Base-by-base conservation (phyloP, 2,113 vertebrate species). In the Gopherus evgoodei region DNA sequence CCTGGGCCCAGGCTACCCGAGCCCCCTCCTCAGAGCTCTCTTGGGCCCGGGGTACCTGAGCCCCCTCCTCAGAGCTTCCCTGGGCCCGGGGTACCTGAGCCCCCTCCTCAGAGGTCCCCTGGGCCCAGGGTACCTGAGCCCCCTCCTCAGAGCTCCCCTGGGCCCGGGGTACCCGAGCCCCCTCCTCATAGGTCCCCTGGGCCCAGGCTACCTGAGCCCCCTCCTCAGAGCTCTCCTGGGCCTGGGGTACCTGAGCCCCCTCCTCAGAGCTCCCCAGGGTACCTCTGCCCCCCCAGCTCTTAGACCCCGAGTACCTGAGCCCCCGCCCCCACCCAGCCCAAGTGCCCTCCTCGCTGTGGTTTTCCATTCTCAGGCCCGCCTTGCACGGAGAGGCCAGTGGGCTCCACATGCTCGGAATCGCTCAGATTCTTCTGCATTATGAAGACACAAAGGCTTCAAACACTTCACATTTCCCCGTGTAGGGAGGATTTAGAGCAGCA, bases 321-420 rank as follows among this genome's bases (percentile, higher is more conserved):
- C 79, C 27, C 44, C 42, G 38, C 38, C 44, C 53, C 50, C 83
- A 52, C 29, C 42, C 75, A 14, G 75, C 12, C 78, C 78, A 47
- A 27, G n/a, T 14, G 4, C 7, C 25, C 75, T 53, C 59, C 75
- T 21, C 13, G 8, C 35, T 69, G 17, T 69, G 65, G 35, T 69
- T 69, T 69, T 69, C 65, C 65, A n/a, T 69, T 3, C 1, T 4
- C 2, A 11, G 6, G 88, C 53, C 42, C 65, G 29, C 75, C 65
- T 83, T 83, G 3, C 53, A 22, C 59, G 19, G 29, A 56, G 88
- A 87, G 81, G 92, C 90, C 44, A 65, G 90, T 35, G 90, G 91
- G 89, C 93, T 38, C 92, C 13, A 53, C 90, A 75, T 92, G 90
- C 94, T 93, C 83, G 6, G 19, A 31, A 96, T 96, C 90, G 92